Base-by-base conservation (phyloP, 2,797 vertebrate species). In the Lophotriccus pileatus region DNA sequence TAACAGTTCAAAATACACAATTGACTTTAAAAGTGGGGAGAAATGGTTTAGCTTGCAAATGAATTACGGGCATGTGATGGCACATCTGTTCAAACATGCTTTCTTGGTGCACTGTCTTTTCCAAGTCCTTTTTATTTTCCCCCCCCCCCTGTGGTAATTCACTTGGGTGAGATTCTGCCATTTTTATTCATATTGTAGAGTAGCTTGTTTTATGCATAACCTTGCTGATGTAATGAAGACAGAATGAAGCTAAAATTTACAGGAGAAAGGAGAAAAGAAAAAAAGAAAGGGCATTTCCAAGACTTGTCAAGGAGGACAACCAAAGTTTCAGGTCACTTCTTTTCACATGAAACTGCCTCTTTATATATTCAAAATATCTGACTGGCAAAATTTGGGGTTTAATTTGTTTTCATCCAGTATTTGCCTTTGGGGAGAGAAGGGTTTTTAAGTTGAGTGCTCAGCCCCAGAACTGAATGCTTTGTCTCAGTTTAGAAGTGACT, bases 371-470 rank as follows among this genome's bases (percentile, higher is more conserved):
- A 47, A 67, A 23, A 47, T 15, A 94, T 44, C 24, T 89, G 81
- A 56, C 60, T 34, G 84, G 49, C 34, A 88, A n/a, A 83, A 92
- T 72, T 93, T 59, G 46, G 30, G 47, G 2, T 80, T 87, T 80
- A 52, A 84, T 89, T 83, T 34, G 34, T 81, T 72, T 77, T 70
- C 91, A 88, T 60, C 32, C 36, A 79, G 10, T 19, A 32, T 60
- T 53, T 93, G 55, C 73, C 94, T 94, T 63, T 68, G 37, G n/a
- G 63, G 78, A 82, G 76, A 79, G 10, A 73, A 84, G 36, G 25
- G 8, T 13, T 60, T 95, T 89, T 94, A n/a, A 87, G 56, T 43
- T 75, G 95, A 95, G 46, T 41, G 68, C 83, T 92, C 67, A 56
- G 41, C 50, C 36, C 73, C 49, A 94, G 92, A 85, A 77, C 39